Conservation (phyloP, 2,113 vertebrate genomes). For the Haemorhous mexicanus region DNA sequence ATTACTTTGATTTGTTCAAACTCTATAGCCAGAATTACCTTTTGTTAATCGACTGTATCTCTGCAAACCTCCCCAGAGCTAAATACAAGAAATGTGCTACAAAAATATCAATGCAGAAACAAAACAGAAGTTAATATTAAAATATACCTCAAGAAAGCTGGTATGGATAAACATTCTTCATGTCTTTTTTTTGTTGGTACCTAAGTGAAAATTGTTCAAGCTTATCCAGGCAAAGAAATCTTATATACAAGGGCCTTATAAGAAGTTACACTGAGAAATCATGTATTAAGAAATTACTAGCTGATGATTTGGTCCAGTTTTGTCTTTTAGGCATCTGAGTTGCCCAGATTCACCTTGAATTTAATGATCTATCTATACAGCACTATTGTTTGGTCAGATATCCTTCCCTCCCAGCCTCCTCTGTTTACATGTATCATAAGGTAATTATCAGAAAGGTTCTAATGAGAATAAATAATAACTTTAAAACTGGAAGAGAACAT, state of each 20-base stretch:
- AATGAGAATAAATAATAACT: conserved; percentile 25
- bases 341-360: conserved; percentile 1
- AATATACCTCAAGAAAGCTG: not conserved
- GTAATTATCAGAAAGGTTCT: not conserved
- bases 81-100: not conserved
- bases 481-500: not conserved
- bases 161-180: not conserved
- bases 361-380: not conserved
- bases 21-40: not conserved
- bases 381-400: not conserved
- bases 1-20: not conserved
- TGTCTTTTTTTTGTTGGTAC: not conserved
- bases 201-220: not conserved
- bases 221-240: not conserved
- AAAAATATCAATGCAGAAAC: not conserved
- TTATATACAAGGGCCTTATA: not conserved
- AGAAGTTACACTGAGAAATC: not conserved
- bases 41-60: not conserved
- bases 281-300: not conserved
- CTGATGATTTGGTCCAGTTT: not conserved
- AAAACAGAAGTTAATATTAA: not conserved
- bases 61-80: not conserved
- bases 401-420: not conserved
- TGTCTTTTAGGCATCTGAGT: not conserved
- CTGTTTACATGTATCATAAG: not conserved